Conservation (phyloP, 1,140 invertebrate genomes). For the Diachasmimorpha longicaudata region DNA sequence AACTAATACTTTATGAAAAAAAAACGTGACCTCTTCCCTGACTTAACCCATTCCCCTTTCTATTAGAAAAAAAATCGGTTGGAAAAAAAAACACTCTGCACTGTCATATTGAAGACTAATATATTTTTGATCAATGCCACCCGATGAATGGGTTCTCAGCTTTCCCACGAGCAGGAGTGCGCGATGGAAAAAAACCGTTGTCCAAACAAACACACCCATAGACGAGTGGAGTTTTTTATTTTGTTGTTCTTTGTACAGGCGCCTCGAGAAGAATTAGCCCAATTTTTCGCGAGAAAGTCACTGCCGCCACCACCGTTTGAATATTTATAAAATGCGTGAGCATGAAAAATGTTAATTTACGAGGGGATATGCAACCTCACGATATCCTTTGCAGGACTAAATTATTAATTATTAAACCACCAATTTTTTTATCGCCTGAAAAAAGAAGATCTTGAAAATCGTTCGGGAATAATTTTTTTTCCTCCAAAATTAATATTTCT, state of each 20-base stretch:
- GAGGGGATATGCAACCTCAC: conserved; percentile 54
- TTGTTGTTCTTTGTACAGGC: too few relatives aligned
- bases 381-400: conserved; percentile 33
- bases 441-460: too few relatives aligned
- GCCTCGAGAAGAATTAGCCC: too few relatives aligned
- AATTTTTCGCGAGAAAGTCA: too few relatives aligned
- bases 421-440: too few relatives aligned
- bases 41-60: conserved; percentile 21
- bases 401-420: too few relatives aligned
- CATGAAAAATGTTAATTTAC: not conserved
- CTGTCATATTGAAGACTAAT: conserved; percentile 63
- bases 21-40: conserved; percentile 19
- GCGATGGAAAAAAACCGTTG: conserved; percentile 53
- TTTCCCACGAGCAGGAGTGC: conserved; percentile 53
- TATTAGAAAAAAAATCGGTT: conserved; percentile 14
- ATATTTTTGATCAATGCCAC: conserved; percentile 63
- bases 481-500: too few relatives aligned
- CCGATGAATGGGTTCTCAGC: conserved; percentile 40
- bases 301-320: not conserved
- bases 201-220: conserved; percentile 62
- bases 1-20: not conserved
- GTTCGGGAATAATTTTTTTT: too few relatives aligned
- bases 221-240: not conserved
- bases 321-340: conserved; percentile 11
- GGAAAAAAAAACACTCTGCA: conserved; percentile 58